A percentile compares a stretch with the other conserved stretches of the same genome.
These are phyloP conservation scores for Silurus glanis DNA, from an alignment of 2,113 vertebrate species.

Conservation along the genomic window DNA sequence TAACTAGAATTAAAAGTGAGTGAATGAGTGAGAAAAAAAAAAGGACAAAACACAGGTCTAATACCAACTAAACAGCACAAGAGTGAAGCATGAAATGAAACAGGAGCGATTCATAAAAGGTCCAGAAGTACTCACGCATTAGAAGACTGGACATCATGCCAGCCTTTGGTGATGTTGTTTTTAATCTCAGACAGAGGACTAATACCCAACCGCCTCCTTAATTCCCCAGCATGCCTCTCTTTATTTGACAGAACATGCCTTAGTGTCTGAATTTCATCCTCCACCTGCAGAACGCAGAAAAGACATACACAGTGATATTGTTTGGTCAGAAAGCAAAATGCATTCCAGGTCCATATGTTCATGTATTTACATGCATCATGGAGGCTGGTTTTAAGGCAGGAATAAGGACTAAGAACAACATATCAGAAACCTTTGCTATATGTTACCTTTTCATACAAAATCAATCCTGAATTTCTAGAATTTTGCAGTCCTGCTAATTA, in stretches of 20 bases:
- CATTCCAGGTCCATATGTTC: neutral
- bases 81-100: neutral
- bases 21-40: slow-evolving; percentile 10
- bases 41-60: neutral
- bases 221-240: slow-evolving; percentile 85
- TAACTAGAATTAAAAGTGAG: slow-evolving; percentile 78
- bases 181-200: slow-evolving; percentile 83
- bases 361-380: neutral
- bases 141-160: slow-evolving; percentile 92
- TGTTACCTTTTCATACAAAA: neutral
- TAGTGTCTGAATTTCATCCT: slow-evolving; percentile 92
- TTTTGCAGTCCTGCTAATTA: neutral
- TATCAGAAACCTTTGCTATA: neutral
- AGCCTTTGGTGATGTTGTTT: slow-evolving; percentile 86
- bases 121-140: slow-evolving; percentile 78
- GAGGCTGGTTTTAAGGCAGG: neutral
- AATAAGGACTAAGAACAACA: neutral
- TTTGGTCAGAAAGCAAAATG: neutral
- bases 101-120: neutral
- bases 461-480: neutral
- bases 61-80: neutral
- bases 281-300: slow-evolving; percentile 72
- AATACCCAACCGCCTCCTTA: slow-evolving; percentile 87
- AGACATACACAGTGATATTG: neutral
- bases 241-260: slow-evolving; percentile 91